Conservation (phyloP, 2,797 vertebrate genomes). For the Pseudochaenichthys georgianus region DNA sequence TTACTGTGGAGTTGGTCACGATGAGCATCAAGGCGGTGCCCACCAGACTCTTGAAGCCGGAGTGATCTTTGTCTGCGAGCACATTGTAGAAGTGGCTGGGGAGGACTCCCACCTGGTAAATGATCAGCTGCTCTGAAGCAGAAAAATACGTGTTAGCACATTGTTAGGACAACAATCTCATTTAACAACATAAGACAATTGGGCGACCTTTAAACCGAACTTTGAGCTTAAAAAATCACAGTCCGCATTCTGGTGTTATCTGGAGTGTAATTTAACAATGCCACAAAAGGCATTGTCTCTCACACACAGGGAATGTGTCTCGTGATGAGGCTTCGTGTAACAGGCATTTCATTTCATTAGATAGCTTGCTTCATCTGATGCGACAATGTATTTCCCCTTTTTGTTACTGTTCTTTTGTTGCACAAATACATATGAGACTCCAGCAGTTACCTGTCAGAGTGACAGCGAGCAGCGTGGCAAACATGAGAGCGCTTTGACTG, state of each 20-base stretch:
- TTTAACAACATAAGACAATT: slow-evolving; percentile 21
- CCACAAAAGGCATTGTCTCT: background rate
- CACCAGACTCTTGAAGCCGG: slow-evolving; percentile 87
- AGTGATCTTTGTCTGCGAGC: slow-evolving; percentile 89
- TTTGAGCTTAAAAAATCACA: background rate
- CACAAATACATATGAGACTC: background rate
- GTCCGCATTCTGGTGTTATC: background rate
- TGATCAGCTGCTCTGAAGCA: slow-evolving; percentile 91
- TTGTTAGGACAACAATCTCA: background rate
- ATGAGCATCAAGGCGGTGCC: slow-evolving; percentile 88
- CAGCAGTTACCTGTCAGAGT: slow-evolving; percentile 87
- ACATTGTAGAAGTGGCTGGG: slow-evolving; percentile 95
- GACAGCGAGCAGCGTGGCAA: slow-evolving; percentile 90
- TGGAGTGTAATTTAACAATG: background rate
- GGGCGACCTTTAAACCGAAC: background rate
- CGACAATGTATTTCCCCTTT: background rate
- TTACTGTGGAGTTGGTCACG: slow-evolving; percentile 91
- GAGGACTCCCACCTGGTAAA: slow-evolving; percentile 96
- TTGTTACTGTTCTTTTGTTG: background rate
- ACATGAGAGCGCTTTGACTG: slow-evolving; percentile 90
- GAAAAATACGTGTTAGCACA: slow-evolving; percentile 17
- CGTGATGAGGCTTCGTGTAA: background rate
- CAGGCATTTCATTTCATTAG: background rate
- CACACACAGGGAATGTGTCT: background rate
- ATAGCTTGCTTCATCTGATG: background rate